phyloP scores from a whole-genome alignment of 2,113 vertebrate species.

The Micronisus gabar region DNA sequence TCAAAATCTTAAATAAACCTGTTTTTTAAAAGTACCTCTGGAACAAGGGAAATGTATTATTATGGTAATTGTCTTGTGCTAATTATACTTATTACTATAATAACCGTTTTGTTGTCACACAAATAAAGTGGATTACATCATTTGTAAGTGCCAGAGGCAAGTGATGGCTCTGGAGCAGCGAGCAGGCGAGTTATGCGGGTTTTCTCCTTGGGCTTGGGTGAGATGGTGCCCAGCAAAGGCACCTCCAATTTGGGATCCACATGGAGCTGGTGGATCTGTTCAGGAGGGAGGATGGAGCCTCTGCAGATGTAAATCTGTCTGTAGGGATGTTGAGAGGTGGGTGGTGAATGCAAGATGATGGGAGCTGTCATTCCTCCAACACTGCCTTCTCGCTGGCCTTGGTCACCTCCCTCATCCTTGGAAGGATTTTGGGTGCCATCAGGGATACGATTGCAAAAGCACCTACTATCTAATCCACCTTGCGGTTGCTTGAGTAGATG shows the following conservation, averaged over 20 bases:
- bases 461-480: neutral
- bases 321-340: neutral
- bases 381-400: neutral
- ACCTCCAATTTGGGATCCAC: neutral
- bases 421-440: neutral
- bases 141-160: constrained; percentile 67
- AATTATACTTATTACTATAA: constrained; percentile 81
- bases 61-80: constrained; percentile 78
- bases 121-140: constrained; percentile 72
- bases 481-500: accelerated
- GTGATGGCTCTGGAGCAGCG: neutral
- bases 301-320: accelerated
- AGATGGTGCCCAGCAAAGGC: neutral
- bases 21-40: constrained; percentile 64
- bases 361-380: accelerated
- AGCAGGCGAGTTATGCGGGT: neutral
- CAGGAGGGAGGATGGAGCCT: accelerated
- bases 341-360: neutral
- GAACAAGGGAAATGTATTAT: constrained; percentile 73
- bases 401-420: neutral
- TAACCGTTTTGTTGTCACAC: constrained; percentile 75
- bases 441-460: neutral
- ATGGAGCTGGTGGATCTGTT: accelerated
- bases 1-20: constrained; percentile 65
- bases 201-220: neutral